Percentiles rank a stretch among this genome's conserved stretches.
Evolutionary conservation across 2,797 vertebrate genomes (phyloP).

Genomic region (Cryptoblepharus egeriae): DNA sequence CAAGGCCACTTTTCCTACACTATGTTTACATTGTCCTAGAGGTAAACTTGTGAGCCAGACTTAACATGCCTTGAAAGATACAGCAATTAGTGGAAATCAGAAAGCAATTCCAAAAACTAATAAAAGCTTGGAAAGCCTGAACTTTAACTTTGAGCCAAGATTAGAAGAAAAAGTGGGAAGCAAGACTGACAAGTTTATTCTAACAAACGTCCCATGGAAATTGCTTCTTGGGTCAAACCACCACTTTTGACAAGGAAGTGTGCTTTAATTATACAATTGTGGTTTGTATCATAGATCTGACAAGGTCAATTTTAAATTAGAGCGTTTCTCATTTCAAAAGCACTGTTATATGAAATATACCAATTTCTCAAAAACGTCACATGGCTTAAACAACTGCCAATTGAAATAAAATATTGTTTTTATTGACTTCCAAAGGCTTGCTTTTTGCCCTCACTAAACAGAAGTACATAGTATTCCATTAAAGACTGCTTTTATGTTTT

Average conservation of each 20-base stretch:
- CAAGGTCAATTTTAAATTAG: conserved; percentile 4
- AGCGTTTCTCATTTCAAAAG: conserved; percentile 39
- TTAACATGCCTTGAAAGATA: not conserved
- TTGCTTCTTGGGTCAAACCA: conserved; percentile 30
- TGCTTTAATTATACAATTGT: conserved; percentile 41
- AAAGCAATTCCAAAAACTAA: not conserved
- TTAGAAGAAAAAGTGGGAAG: not conserved
- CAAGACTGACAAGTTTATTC: conserved; percentile 22
- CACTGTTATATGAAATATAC: not conserved
- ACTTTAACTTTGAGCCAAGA: conserved; percentile 1
- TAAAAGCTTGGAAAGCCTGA: not conserved
- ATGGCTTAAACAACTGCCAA: conserved; percentile 32
- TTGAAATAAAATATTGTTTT: conserved; percentile 12
- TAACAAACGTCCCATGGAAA: conserved; percentile 52
- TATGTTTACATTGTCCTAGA: not conserved
- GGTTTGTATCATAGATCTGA: conserved; percentile 32
- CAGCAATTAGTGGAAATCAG: not conserved
- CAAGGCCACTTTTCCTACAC: not conserved
- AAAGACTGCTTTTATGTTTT: not conserved
- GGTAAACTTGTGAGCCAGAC: not conserved
- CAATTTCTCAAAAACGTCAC: conserved; percentile 24
- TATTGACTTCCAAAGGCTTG: conserved; percentile 31
- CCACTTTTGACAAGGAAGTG: conserved; percentile 44
- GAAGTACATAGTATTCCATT: conserved; percentile 10
- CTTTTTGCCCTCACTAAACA: conserved; percentile 25